Base-by-base conservation (phyloP, 1,140 invertebrate species). In the Bombus confusus region DNA sequence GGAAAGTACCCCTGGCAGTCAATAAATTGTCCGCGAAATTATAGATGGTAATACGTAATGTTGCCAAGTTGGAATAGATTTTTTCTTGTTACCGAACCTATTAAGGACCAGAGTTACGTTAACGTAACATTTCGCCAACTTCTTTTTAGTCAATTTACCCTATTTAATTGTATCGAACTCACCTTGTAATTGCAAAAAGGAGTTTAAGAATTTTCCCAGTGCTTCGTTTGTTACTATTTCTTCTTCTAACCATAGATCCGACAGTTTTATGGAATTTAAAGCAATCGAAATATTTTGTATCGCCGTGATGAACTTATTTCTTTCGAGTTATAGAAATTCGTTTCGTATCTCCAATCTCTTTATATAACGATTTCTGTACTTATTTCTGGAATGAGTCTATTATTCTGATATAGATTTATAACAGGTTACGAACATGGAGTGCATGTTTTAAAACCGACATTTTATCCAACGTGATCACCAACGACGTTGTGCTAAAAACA, bases 21-120 rank as follows among this genome's bases (percentile, higher is more conserved):
- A 5, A 64, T 78, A 78, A 78, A 78, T 78, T 41, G 39, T 62
- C 4, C 5, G 22, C 37, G 37, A 71, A 41, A 71, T 71, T 71
- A 22, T 39, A 37, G 52, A 41, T 59, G 28, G n/a, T 10, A 47
- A 73, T 52, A 25, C 6, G 31, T n/a, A n/a, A 28, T n/a, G 22
- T 52, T 34, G 0, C 12, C 15, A 34, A 34, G 6, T 52, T 18
- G 59, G 64, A 39, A 9, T 78, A 31, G 25, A 1, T 41, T 62
- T 62, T 52, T 34, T 12, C 34, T 28, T 47, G 9, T 72, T 68
- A 68, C 0, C 10, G n/a, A 66, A n/a, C 6, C 28, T n/a, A 62
- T 62, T n/a, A 62, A n/a, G 12, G 4, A n/a, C 10, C 10, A 3
- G 28, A 28, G 28, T 12, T 59, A 3, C 9, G 10, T 59, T 12